A percentile compares a stretch with the other conserved stretches of the same genome.
phyloP scores from a whole-genome alignment of 2,113 vertebrate species.

The Nansenia antarctica region DNA sequence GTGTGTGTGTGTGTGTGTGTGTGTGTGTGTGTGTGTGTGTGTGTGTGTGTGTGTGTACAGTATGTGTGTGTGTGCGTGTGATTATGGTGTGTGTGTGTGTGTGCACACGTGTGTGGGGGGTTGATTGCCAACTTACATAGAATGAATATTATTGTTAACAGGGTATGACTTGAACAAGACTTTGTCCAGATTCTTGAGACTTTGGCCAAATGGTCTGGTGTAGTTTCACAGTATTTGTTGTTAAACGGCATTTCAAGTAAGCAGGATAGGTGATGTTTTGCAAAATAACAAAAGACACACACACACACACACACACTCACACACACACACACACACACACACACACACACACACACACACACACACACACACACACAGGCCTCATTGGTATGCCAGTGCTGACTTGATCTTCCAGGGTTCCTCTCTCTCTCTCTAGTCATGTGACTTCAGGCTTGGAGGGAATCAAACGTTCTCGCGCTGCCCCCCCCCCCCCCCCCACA shows the following conservation, averaged over 20 bases:
- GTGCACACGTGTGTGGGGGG: background rate
- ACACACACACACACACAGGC: background rate
- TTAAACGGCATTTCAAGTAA: background rate
- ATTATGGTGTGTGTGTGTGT: slow-evolving; percentile 10
- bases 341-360: too few relatives aligned
- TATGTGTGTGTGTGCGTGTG: slow-evolving; percentile 8
- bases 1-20: background rate
- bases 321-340: too few relatives aligned
- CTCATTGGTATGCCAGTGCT: slow-evolving; percentile 44
- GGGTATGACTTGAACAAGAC: slow-evolving; percentile 4
- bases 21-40: slow-evolving; percentile 7
- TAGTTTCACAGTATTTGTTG: background rate
- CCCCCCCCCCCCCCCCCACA: background rate
- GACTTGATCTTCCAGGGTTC: slow-evolving; percentile 17
- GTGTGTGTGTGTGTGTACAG: background rate
- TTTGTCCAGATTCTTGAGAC: background rate
- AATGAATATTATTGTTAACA: background rate
- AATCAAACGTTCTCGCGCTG: slow-evolving; percentile 32
- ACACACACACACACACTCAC: too few relatives aligned
- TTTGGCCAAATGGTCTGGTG: background rate
- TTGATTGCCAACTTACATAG: background rate
- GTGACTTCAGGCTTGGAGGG: slow-evolving; percentile 26
- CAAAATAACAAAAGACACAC: background rate
- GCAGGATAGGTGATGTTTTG: background rate
- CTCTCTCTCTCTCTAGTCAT: background rate